Base-by-base conservation (phyloP, 2,888 invertebrate species). In the Metacarcinus magister region DNA sequence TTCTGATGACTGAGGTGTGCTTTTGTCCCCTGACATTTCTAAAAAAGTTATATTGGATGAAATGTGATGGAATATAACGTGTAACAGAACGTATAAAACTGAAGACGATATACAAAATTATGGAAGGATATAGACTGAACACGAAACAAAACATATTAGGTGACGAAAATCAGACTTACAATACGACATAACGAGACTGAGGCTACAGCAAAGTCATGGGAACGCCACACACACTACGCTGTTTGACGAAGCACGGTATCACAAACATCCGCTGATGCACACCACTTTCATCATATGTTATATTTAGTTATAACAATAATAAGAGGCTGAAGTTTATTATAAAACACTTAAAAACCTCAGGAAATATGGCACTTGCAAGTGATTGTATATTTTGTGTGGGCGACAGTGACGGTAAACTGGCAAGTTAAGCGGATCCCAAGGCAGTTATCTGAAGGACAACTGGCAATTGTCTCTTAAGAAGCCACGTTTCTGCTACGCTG, bases 391-490 rank as follows among this genome's bases (percentile, higher is more conserved):
- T 28, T 28, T 28, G 28, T 75, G 75, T 28, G 28, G n/a, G 28
- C 75, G 28, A 28, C 28, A 75, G 75, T n/a, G 75, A 75, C 28
- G n/a, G 28, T 75, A 28, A 75, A 75, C 28, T 75, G 75, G 75
- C 75, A 75, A 28, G 75, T n/a, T 75, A 75, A 75, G 75, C 75
- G 75, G 75, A 75, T 75, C 75, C 75, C 28, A 28, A 28, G 75
- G 28, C 75, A 75, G 28, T 75, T 75, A 28, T 75, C 75, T 75
- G 75, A 75, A 75, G 75, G 75, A 8, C 28, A 28, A 75, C n/a
- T 28, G 75, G 75, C 28, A 75, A 75, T 75, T 75, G 75, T 75
- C 75, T 75, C 28, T 54, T 8, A 75, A 28, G 23, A 75, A 60
- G 60, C 60, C 75, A n/a, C n/a, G n/a, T n/a, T 5, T 23, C 75